Conservation (phyloP, 2,113 vertebrate genomes). For the Pelvicachromis taeniatus region DNA sequence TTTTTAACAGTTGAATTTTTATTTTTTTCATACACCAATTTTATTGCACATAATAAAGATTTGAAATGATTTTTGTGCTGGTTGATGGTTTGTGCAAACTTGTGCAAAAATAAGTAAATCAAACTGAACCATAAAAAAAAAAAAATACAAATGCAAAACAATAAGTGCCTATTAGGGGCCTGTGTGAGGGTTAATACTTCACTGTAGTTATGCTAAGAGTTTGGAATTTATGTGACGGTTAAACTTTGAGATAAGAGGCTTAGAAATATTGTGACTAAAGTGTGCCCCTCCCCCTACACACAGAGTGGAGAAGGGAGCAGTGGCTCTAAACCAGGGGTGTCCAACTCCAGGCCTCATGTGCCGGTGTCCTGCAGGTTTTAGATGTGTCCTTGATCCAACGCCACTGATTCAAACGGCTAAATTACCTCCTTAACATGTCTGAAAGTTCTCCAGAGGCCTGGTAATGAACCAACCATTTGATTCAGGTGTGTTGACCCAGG, state of each 20-base stretch:
- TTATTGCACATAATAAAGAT: conserved; percentile 66
- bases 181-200: neutral
- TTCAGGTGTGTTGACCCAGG: too few species aligned
- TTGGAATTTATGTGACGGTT: neutral
- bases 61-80: neutral
- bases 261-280: neutral
- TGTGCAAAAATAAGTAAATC: neutral
- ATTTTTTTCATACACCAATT: conserved; percentile 17
- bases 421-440: too few species aligned
- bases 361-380: neutral
- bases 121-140: neutral
- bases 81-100: neutral
- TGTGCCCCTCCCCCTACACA: neutral
- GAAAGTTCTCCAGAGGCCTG: too few species aligned
- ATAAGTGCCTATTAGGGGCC: neutral
- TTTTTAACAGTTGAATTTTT: neutral
- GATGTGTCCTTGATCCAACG: rapidly evolving
- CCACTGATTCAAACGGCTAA: neutral
- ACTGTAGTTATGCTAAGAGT: neutral
- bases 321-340: too few species aligned
- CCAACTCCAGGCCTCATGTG: neutral
- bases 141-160: neutral
- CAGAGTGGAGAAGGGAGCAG: too few species aligned
- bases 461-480: too few species aligned
- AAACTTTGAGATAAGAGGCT: neutral